phyloP scores from a whole-genome alignment of 1,140 invertebrate species.

The Ips typographus region DNA sequence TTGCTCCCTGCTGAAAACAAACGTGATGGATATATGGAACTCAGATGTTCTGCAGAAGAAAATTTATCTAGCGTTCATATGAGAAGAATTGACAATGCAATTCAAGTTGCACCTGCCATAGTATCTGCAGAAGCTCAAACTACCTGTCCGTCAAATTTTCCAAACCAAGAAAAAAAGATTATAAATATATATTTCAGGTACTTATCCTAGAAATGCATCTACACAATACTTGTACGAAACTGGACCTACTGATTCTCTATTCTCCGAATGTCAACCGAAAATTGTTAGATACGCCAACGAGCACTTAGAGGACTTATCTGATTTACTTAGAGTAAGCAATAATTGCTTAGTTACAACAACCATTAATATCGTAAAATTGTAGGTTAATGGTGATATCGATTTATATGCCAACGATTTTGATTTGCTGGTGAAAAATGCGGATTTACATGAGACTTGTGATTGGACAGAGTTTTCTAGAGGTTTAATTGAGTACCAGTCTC shows the following conservation, averaged over 20 bases:
- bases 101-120: conserved; percentile 55
- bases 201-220: conserved; percentile 53
- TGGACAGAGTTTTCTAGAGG: conserved; percentile 43
- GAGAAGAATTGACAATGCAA: conserved; percentile 56
- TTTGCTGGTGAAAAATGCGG: conserved; percentile 18
- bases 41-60: conserved; percentile 56
- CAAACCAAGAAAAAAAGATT: neutral
- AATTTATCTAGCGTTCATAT: conserved; percentile 57
- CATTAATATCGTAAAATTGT: conserved; percentile 40
- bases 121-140: conserved; percentile 63
- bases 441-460: neutral
- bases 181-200: conserved; percentile 21
- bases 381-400: conserved; percentile 63
- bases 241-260: conserved; percentile 41
- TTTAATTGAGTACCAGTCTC: conserved; percentile 63
- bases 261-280: conserved; percentile 38
- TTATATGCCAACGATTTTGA: conserved; percentile 66
- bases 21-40: conserved; percentile 66
- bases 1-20: conserved; percentile 57
- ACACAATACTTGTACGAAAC: conserved; percentile 60
- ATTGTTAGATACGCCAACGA: conserved; percentile 34
- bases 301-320: conserved; percentile 44
- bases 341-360: neutral
- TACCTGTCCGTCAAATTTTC: conserved; percentile 46
- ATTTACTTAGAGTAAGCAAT: conserved; percentile 32